Percentiles rank a stretch among this genome's conserved stretches.
Evolutionary conservation across 2,888 invertebrate species (phyloP).

Genomic region (Drosophila falleni): DNA sequence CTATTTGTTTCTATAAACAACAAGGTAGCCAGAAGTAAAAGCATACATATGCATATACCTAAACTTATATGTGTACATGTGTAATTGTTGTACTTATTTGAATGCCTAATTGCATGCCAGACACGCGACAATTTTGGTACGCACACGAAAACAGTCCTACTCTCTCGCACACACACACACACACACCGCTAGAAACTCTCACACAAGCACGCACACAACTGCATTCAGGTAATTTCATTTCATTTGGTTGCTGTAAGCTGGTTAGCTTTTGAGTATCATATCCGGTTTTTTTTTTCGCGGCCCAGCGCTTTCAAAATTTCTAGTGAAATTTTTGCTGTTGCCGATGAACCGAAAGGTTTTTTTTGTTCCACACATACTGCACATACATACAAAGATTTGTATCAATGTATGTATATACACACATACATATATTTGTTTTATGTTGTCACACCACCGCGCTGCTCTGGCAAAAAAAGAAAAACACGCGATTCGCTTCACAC

Average conservation of each 20-base stretch:
- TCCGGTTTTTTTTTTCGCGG: slow-evolving; percentile 72
- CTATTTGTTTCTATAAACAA: slow-evolving; percentile 23
- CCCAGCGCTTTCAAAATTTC: slow-evolving; percentile 79
- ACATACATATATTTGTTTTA: slow-evolving; percentile 32
- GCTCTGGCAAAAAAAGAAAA: slow-evolving; percentile 52
- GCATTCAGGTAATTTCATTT: slow-evolving; percentile 64
- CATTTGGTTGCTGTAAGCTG: slow-evolving; percentile 64
- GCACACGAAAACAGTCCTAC: slow-evolving; percentile 43
- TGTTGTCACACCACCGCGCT: slow-evolving; percentile 52
- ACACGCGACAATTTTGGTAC: slow-evolving; percentile 60
- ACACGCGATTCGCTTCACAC: slow-evolving; percentile 65
- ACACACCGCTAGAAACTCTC: slow-evolving; percentile 27
- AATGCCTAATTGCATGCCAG: slow-evolving; percentile 63
- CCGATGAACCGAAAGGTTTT: slow-evolving; percentile 13
- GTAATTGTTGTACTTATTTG: slow-evolving; percentile 40
- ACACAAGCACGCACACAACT: slow-evolving; percentile 20
- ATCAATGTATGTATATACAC: background rate
- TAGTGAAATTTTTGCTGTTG: slow-evolving; percentile 72
- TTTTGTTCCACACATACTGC: slow-evolving; percentile 3
- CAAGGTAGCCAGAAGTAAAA: slow-evolving; percentile 26
- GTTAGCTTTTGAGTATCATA: slow-evolving; percentile 69
- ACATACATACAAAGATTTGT: slow-evolving; percentile 14
- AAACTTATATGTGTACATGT: slow-evolving; percentile 6
- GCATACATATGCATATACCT: slow-evolving; percentile 12
- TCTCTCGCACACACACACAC: slow-evolving; percentile 28